phyloP scores from a whole-genome alignment of 2,113 vertebrate genomes.

The Neolamprologus toae region DNA sequence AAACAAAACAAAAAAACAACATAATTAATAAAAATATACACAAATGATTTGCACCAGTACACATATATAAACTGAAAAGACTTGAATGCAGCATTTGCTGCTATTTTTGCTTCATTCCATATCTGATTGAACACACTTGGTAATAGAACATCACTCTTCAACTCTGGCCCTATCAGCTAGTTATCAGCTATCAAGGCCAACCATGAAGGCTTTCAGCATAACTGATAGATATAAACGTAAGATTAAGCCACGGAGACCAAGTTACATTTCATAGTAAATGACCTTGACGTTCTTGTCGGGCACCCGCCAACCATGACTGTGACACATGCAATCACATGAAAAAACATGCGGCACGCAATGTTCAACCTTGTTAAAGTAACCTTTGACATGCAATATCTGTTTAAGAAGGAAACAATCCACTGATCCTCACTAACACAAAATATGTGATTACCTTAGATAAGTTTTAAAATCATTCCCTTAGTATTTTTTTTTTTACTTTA shows the following conservation, averaged over 20 bases:
- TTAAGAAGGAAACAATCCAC: not conserved
- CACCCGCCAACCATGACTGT: not conserved
- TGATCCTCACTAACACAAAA: not conserved
- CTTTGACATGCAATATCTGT: not conserved
- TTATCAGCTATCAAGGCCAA: constrained; percentile 40
- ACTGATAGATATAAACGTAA: not conserved
- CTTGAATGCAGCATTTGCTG: not conserved
- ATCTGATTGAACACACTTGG: not conserved
- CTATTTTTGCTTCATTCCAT: not conserved
- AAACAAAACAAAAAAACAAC: not conserved
- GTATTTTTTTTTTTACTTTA: not conserved
- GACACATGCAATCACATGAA: not conserved
- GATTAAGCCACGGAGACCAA: not conserved
- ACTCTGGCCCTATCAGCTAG: not conserved
- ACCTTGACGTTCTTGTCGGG: not conserved
- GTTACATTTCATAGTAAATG: not conserved
- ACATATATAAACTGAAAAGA: not conserved
- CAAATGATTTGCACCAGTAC: no score
- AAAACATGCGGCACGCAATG: not conserved
- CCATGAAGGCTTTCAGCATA: not conserved
- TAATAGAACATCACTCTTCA: not conserved
- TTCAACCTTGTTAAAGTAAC: not conserved
- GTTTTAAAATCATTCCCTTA: not conserved
- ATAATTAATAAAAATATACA: not conserved
- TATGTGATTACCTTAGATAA: not conserved